Conservation (phyloP, 2,797 vertebrate genomes). For the Rhodeus uyekii region DNA sequence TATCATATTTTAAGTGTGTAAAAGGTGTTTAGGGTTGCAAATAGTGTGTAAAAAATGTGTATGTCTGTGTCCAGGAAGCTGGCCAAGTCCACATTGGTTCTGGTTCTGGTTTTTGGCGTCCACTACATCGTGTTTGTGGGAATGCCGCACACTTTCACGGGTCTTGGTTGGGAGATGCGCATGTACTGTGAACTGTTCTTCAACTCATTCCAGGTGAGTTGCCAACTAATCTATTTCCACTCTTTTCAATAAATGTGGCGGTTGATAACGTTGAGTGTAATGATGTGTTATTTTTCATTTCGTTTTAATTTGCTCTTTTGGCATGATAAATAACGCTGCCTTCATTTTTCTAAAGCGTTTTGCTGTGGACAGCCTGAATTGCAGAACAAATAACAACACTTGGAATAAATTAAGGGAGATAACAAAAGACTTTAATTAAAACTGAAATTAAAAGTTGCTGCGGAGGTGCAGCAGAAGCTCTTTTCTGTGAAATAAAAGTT, state of each 20-base stretch:
- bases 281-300: not conserved
- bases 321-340: not conserved
- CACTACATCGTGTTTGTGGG: conserved; percentile 90
- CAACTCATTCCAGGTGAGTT: conserved; percentile 88
- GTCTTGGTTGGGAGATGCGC: conserved; percentile 85
- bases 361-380: not conserved
- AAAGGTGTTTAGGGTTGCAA: not conserved
- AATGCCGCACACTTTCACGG: conserved; percentile 82
- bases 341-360: not conserved
- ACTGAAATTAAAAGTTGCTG: not conserved
- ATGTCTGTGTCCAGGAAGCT: conserved; percentile 77
- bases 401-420: not conserved
- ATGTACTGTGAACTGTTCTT: conserved; percentile 96
- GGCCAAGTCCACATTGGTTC: conserved; percentile 86
- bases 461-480: not conserved
- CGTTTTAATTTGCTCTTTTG: not conserved
- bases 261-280: not conserved
- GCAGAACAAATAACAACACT: not conserved
- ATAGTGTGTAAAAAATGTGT: not conserved
- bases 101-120: conserved; percentile 88
- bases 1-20: no score
- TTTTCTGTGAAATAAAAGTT: not conserved
- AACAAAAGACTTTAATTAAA: not conserved
- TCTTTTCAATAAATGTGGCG: not conserved
- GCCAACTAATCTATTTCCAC: not conserved